Percentiles rank a stretch among this genome's conserved stretches.
phyloP scores from a whole-genome alignment of 1,140 invertebrate species.

The Melitaea cinxia region DNA sequence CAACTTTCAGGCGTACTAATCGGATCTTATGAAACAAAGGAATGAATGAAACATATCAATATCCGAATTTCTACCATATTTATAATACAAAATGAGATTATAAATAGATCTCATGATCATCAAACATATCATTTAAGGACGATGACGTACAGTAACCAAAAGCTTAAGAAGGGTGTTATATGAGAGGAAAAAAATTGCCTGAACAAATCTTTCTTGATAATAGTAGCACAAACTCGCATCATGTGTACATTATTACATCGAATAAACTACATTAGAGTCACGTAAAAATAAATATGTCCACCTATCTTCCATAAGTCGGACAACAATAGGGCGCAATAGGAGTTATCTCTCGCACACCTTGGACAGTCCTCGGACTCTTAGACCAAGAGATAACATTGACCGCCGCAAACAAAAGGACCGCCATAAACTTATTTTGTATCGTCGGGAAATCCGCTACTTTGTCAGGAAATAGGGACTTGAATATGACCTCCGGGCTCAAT shows the following conservation, averaged over 20 bases:
- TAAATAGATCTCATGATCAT: not conserved
- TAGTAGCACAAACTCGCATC: slow-evolving; percentile 6
- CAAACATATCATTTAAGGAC: not conserved
- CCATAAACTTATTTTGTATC: slow-evolving; percentile 76
- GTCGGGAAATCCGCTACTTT: slow-evolving; percentile 59
- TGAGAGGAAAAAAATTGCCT: slow-evolving; percentile 5
- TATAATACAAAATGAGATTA: no score
- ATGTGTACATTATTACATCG: slow-evolving; percentile 27
- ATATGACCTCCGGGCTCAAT: slow-evolving; percentile 10
- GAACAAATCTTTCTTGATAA: slow-evolving; percentile 15
- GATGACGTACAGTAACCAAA: not conserved
- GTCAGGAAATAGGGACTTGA: slow-evolving; percentile 45
- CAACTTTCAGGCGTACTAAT: no score
- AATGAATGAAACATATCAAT: no score
- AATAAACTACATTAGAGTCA: slow-evolving; percentile 54
- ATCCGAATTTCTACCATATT: no score
- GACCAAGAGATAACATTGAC: slow-evolving; percentile 67
- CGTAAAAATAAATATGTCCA: slow-evolving; percentile 68
- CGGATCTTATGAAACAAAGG: no score
- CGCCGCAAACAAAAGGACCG: slow-evolving; percentile 63
- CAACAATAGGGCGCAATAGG: slow-evolving; percentile 66
- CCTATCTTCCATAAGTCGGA: slow-evolving; percentile 58
- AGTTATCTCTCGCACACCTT: slow-evolving; percentile 59
- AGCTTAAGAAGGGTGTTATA: not conserved
- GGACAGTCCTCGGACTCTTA: slow-evolving; percentile 53